Evolutionary conservation across 2,113 vertebrate genomes (phyloP).

Genomic region (Sciurus niger): DNA sequence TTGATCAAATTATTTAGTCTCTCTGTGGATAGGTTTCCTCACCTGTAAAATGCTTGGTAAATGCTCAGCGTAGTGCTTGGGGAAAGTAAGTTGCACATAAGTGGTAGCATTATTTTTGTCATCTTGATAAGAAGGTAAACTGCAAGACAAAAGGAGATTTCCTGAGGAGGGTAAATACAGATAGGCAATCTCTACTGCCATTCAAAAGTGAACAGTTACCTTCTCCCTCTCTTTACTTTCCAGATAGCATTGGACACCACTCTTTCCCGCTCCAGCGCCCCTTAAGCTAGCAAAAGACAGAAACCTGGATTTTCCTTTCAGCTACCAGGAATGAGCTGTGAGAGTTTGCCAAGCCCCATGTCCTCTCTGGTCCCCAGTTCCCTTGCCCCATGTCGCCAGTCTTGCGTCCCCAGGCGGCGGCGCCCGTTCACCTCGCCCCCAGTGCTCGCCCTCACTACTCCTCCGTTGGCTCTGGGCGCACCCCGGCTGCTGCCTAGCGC

Average conservation of each 20-base stretch:
- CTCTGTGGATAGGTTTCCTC: not conserved
- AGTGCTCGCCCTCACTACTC: not conserved
- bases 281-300: not conserved
- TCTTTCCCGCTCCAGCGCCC: not conserved
- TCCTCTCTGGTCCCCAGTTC: not conserved
- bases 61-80: not conserved
- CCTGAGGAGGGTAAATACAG: not conserved
- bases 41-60: not conserved
- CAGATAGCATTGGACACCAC: not conserved
- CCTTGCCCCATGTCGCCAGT: accelerated
- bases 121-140: not conserved
- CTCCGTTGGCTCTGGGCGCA: accelerated
- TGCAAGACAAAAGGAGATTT: not conserved
- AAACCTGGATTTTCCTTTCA: not conserved
- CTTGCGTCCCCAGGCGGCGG: not conserved
- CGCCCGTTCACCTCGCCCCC: accelerated
- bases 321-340: not conserved
- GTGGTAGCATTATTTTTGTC: conserved; percentile 37
- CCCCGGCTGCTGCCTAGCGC: not conserved
- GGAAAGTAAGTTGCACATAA: not conserved
- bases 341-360: not conserved
- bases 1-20: conserved; percentile 7
- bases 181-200: not conserved
- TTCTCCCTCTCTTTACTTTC: not conserved
- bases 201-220: not conserved